These are phyloP conservation scores for Petrocephalus schoutedeni DNA, from an alignment of 2,797 vertebrate genomes.

Conservation along the genomic window DNA sequence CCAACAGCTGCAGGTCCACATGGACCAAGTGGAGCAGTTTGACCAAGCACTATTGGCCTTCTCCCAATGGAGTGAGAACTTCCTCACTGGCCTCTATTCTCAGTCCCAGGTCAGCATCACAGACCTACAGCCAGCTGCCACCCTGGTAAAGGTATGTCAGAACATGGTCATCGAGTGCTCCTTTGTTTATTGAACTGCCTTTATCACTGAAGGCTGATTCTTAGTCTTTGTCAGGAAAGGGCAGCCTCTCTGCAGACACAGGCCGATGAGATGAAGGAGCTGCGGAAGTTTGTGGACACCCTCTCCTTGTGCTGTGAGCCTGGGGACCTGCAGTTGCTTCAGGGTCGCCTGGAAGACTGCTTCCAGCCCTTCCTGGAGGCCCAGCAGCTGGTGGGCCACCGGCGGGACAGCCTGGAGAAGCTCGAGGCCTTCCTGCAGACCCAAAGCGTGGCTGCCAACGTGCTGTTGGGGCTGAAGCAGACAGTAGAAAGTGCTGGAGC, in stretches of 20 bases:
- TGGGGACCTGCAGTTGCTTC: slow-evolving; percentile 71
- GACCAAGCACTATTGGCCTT: slow-evolving; percentile 73
- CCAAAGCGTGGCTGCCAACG: slow-evolving; percentile 44
- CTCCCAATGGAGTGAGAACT: slow-evolving; percentile 80
- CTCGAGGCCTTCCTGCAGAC: slow-evolving; percentile 68
- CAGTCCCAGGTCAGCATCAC: slow-evolving; percentile 72
- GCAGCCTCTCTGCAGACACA: slow-evolving; percentile 61
- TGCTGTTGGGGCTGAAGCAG: slow-evolving; percentile 65
- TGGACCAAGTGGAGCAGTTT: slow-evolving; percentile 72
- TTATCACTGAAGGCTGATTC: neutral
- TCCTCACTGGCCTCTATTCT: slow-evolving; percentile 72
- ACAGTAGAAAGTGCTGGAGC: slow-evolving; percentile 71
- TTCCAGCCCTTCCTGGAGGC: slow-evolving; percentile 78
- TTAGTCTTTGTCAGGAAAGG: slow-evolving; percentile 66
- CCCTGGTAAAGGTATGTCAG: slow-evolving; percentile 71
- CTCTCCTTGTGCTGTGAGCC: slow-evolving; percentile 61
- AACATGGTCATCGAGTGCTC: neutral
- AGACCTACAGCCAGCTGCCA: slow-evolving; percentile 64
- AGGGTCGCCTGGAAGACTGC: slow-evolving; percentile 75
- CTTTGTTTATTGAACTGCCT: neutral
- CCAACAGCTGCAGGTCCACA: slow-evolving; percentile 65
- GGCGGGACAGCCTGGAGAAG: slow-evolving; percentile 66
- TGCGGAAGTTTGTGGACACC: slow-evolving; percentile 65
- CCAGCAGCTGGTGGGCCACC: slow-evolving; percentile 65
- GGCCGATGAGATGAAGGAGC: slow-evolving; percentile 51